phyloP scores from a whole-genome alignment of 23 tunicate species.

The Ciona savignyi region DNA sequence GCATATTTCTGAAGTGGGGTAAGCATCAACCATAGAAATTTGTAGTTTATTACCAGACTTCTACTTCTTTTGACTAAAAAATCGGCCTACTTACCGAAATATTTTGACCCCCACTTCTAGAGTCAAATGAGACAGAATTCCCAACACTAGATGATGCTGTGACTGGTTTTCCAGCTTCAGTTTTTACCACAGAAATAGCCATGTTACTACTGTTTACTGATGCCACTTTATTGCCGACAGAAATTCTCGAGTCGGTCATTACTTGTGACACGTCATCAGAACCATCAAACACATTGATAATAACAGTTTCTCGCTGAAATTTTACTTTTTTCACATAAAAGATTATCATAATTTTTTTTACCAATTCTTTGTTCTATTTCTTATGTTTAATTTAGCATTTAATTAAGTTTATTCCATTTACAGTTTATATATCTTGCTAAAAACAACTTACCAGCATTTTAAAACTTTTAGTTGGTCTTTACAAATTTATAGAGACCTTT shows the following conservation, averaged over 20 bases:
- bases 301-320: not conserved
- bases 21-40: too few relatives aligned
- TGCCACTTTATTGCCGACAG: conserved; percentile 17
- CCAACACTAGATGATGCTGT: conserved; percentile 7
- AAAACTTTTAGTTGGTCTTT: too few relatives aligned
- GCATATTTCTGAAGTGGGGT: too few relatives aligned
- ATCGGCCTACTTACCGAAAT: conserved; percentile 5
- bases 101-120: not conserved
- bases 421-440: not conserved
- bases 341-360: too few relatives aligned
- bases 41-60: too few relatives aligned
- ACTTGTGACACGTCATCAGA: conserved; percentile 8
- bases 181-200: conserved; percentile 26
- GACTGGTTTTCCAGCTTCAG: not conserved
- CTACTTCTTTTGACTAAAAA: too few relatives aligned
- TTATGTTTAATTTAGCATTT: not conserved
- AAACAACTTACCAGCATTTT: too few relatives aligned
- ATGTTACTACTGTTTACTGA: conserved; percentile 3
- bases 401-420: not conserved
- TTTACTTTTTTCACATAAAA: too few relatives aligned
- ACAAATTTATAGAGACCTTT: too few relatives aligned
- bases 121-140: not conserved
- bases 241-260: conserved; percentile 1
- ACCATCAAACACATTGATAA: conserved; percentile 1
- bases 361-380: not conserved